These are phyloP conservation scores for Epicampocera succincta DNA, from an alignment of 2,888 invertebrate genomes.

Conservation along the genomic window DNA sequence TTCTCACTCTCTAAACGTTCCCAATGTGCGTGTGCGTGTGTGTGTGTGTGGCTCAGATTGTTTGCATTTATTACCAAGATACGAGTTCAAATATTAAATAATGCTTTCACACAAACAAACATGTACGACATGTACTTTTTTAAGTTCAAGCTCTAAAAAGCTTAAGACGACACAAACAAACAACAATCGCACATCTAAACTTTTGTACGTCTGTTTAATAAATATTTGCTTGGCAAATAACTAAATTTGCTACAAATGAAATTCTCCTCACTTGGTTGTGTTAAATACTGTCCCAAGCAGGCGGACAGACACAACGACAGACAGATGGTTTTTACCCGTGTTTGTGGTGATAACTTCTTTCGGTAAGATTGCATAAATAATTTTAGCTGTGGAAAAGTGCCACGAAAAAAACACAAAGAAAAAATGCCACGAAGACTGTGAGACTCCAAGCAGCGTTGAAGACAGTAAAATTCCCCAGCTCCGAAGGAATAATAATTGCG, in stretches of 20 bases:
- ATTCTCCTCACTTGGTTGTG: conserved; percentile 45
- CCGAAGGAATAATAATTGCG: conserved; percentile 66
- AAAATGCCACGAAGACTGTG: conserved; percentile 9
- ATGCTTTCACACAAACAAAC: conserved; percentile 31
- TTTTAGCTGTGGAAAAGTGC: conserved; percentile 27
- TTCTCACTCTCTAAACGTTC: conserved; percentile 13
- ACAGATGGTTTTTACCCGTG: background rate
- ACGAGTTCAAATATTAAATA: conserved; percentile 30
- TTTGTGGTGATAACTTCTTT: conserved; percentile 30
- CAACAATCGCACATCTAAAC: background rate
- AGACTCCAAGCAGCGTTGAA: conserved; percentile 1
- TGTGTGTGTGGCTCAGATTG: background rate
- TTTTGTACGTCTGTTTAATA: conserved; percentile 21
- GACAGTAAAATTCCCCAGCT: conserved; percentile 49
- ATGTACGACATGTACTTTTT: conserved; percentile 8
- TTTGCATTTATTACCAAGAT: background rate
- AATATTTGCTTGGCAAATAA: conserved; percentile 47
- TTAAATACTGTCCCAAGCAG: conserved; percentile 3
- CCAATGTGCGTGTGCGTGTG: background rate
- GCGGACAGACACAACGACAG: background rate
- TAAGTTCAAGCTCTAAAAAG: conserved; percentile 2
- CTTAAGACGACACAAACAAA: background rate
- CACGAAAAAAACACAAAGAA: background rate
- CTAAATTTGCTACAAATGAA: conserved; percentile 52
- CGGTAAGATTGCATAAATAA: conserved; percentile 52